Evolutionary conservation across 2,888 invertebrate genomes (phyloP), one percentile per base, ranked within the genome.

Genomic region (Abscondita cerata): DNA sequence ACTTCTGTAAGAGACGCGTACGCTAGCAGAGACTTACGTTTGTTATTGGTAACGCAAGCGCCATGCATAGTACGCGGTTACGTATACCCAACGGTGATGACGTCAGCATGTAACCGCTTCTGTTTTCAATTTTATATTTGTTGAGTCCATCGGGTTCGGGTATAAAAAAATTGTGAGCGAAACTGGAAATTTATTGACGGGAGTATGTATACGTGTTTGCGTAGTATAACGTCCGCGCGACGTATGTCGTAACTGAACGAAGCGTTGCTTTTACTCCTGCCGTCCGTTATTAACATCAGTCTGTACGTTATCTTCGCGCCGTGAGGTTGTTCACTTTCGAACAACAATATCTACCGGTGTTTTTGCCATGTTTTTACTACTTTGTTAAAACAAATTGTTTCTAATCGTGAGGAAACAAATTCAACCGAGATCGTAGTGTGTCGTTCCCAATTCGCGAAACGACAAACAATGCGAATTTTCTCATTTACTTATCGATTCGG

Each of bases 1-100:
- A 72, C 73, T 73, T 70, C 71, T 69, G 67, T 68, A 64, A 64
- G 66, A 56, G 65, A 56, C 59, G 64, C 54, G 34, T 60, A 53
- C 41, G 15, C 20, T 34, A 71, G 63, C 61, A 57, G 8, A 51
- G 71, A 72, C 71, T 57, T 70, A 72, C 69, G 73, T 57, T 38
- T 19, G 15, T 9, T 38, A 34, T 33, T 51, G 48, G 52, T 41
- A 59, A 68, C 72, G 71, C 71, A 68, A 60, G 70, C 70, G 71
- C 68, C 52, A 19, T 6, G 19, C 33, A 60, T 54, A 44, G 6
- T 60, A 1, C 13, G 33, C 2, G 4, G 3, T 33, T 9, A 41
- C 54, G 31, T 50, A 54, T 54, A 20, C 51, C n/a, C 25, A 25
- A 25, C 25, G 25, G 2, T 6, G 25, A n/a, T n/a, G n/a, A n/a